Percentiles rank a stretch among this genome's conserved stretches.
Evolutionary conservation across 2,888 invertebrate species (phyloP).

Genomic region (Chrysopilus asiliformis): DNA sequence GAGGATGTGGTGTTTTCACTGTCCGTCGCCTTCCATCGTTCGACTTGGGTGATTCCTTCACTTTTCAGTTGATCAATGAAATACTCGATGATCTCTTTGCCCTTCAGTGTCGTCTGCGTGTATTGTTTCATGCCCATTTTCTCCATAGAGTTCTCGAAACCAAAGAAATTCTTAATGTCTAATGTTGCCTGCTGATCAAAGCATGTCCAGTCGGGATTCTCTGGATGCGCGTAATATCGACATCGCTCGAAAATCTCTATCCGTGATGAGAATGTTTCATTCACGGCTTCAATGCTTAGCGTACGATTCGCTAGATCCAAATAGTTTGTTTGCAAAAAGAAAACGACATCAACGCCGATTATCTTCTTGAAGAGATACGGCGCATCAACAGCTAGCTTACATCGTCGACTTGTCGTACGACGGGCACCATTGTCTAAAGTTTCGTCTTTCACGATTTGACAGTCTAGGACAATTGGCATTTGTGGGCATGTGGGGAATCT

Average conservation of each 20-base stretch:
- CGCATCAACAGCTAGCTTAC: conserved; percentile 83
- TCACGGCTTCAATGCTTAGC: conserved; percentile 79
- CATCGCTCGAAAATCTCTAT: conserved; percentile 81
- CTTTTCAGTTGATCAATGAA: conserved; percentile 66
- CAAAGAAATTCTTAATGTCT: conserved; percentile 90
- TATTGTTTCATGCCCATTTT: conserved; percentile 95
- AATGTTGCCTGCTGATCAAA: conserved; percentile 87
- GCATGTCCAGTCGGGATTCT: conserved; percentile 89
- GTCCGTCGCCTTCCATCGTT: conserved; percentile 29
- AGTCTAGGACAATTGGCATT: conserved; percentile 87
- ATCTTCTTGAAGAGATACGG: conserved; percentile 91
- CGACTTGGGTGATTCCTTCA: conserved; percentile 49
- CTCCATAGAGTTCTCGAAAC: conserved; percentile 86
- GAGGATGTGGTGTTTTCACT: conserved; percentile 22
- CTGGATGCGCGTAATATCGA: conserved; percentile 58
- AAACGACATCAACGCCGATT: conserved; percentile 82
- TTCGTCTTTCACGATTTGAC: conserved; percentile 64
- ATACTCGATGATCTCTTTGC: conserved; percentile 86
- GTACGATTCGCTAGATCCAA: conserved; percentile 64
- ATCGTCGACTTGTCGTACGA: conserved; percentile 68
- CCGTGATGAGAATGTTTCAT: conserved; percentile 77
- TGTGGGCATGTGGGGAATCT: conserved; percentile 88
- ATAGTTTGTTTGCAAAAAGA: conserved; percentile 81
- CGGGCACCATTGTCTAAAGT: conserved; percentile 64
- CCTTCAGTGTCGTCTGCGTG: conserved; percentile 44